Conservation (phyloP, 2,888 invertebrate species). For the Synergus itoensis region DNA sequence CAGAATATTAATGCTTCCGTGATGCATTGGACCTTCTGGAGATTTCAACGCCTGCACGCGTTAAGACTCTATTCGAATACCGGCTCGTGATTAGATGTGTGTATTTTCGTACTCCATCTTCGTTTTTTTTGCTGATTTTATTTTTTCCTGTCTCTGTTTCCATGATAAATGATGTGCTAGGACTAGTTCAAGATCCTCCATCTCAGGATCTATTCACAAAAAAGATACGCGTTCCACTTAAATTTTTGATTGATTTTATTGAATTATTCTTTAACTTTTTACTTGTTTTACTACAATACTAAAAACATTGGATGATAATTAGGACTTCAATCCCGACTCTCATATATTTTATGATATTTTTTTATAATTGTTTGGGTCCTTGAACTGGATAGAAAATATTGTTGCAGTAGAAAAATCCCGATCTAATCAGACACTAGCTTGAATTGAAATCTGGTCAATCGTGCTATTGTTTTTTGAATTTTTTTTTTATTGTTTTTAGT, state of each 20-base stretch:
- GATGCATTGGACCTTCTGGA: conserved; percentile 35
- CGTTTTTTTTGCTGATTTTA: conserved; percentile 1
- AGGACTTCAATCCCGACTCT: no score
- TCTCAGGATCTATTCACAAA: background rate
- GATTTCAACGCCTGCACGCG: conserved; percentile 27
- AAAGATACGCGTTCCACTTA: background rate
- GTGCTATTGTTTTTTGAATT: background rate
- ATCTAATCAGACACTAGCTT: background rate
- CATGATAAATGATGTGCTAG: conserved; percentile 23
- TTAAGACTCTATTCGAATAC: background rate
- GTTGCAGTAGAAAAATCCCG: background rate
- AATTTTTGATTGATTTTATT: background rate
- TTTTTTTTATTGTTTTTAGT: no score
- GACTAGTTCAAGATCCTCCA: background rate
- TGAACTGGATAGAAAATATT: background rate
- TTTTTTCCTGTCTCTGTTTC: conserved; percentile 3
- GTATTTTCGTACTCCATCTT: conserved; percentile 9
- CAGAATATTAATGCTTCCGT: conserved; percentile 18
- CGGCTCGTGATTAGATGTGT: background rate
- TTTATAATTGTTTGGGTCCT: no score
- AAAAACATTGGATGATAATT: no score
- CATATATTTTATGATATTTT: no score
- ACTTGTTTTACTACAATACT: background rate
- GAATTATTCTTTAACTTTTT: background rate
- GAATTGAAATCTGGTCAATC: background rate